These are phyloP conservation scores for Penaeus monodon DNA, from an alignment of 2,888 invertebrate species.

Conservation along the genomic window DNA sequence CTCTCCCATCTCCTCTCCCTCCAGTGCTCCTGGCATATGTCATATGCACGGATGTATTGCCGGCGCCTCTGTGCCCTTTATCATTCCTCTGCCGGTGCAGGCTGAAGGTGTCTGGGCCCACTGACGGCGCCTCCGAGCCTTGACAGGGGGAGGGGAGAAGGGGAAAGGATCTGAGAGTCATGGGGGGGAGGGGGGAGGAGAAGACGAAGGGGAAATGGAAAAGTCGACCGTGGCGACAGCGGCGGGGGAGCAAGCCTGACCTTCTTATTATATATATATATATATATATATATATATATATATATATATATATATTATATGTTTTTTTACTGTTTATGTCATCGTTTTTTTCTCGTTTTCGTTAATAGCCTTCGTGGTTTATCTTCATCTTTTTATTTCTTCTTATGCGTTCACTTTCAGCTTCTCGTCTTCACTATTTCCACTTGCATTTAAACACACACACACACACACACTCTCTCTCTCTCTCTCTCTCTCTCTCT, in stretches of 20 bases:
- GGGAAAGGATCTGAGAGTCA: no score
- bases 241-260: no score
- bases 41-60: constrained; percentile 62
- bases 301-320: not conserved
- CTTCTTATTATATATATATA: not conserved
- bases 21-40: constrained; percentile 42
- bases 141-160: no score
- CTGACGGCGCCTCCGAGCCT: constrained; percentile 38
- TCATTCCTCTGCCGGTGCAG: constrained; percentile 40
- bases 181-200: no score
- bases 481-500: no score
- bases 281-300: not conserved
- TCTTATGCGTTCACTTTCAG: not conserved
- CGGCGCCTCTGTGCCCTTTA: constrained; percentile 48
- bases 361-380: not conserved
- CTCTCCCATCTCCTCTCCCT: not conserved
- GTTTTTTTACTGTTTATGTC: not conserved
- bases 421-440: not conserved
- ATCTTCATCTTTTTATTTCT: not conserved
- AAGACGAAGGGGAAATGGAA: no score
- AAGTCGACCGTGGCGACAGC: no score
- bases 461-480: no score
- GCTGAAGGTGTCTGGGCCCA: constrained; percentile 52
- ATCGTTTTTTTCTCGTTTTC: not conserved
- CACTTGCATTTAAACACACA: no score